Base-by-base conservation (phyloP, 2,113 vertebrate species). In the Channa maculata region DNA sequence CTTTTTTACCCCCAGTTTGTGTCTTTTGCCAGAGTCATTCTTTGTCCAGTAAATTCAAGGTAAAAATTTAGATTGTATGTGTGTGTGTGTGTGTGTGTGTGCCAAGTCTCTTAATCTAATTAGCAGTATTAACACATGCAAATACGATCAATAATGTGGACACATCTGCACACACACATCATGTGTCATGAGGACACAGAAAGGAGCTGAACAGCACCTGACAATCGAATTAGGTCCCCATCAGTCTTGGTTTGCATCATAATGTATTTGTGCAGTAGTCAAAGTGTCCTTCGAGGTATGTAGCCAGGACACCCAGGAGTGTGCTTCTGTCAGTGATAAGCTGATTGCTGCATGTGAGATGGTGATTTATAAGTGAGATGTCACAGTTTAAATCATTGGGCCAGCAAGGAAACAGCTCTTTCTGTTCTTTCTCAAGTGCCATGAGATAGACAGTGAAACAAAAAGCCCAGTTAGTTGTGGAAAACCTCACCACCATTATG, bases 221-320 rank as follows among this genome's bases (percentile, higher is more conserved):
- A 63, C 66, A 73, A 84, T 75, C 71, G 67, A 62, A 87, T 79
- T 52, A 90, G 70, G 49, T n/a, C 3, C 9, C 63, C 38, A 54
- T 57, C 45, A 66, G n/a, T 3, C 24, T 48, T 12, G 15, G 14
- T 61, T 66, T 59, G 36, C 6, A 66, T 24, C 24, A 24, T 24
- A 24, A 24, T 24, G 9, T 50, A 6, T 49, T 39, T 2, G 3
- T 58, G 14, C 36, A 10, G 3, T 34, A 24, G 24, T 24, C 24
- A 24, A 24, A 24, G 24, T 24, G 24, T 24, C 24, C 24, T 24
- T 24, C 24, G 24, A 24, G 24, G 24, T 24, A 24, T 24, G 24
- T 24, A 24, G 24, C 24, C 24, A 62, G 36, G 75, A 36, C 49
- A 71, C 14, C 60, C 73, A 71, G 66, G 41, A 15, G 57, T 74